Evolutionary conservation across 2,797 vertebrate genomes (phyloP).

Genomic region (Takifugu ocellatus): DNA sequence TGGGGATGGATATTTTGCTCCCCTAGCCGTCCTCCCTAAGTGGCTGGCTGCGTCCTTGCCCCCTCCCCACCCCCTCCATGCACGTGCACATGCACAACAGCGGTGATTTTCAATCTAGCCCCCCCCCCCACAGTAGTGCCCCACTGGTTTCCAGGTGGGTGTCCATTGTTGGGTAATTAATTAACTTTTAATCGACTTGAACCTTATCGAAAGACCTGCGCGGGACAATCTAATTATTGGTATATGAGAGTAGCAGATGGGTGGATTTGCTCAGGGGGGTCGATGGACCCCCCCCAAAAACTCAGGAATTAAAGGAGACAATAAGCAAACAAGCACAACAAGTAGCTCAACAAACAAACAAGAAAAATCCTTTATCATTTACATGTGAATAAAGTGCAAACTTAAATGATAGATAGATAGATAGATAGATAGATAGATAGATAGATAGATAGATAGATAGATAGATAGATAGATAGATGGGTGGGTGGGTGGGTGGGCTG

Average conservation of each 20-base stretch:
- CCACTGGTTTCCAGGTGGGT: slow-evolving; percentile 34
- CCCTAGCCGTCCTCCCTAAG: slow-evolving; percentile 74
- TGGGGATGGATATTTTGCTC: slow-evolving; percentile 81
- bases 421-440: slow-evolving; percentile 1
- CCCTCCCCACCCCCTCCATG: slow-evolving; percentile 57
- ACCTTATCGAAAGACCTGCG: too few species aligned
- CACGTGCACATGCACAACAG: slow-evolving; percentile 4
- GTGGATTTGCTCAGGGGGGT: not conserved
- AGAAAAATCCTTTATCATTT: not conserved
- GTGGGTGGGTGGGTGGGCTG: too few species aligned
- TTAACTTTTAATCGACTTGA: slow-evolving; percentile 15
- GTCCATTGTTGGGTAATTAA: slow-evolving; percentile 5
- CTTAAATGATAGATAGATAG: not conserved
- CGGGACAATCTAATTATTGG: slow-evolving; percentile 1
- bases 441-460: not conserved
- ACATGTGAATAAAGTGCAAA: not conserved
- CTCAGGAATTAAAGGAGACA: slow-evolving; percentile 22
- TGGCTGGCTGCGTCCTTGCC: slow-evolving; percentile 77
- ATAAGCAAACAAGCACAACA: slow-evolving; percentile 21
- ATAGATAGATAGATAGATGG: not conserved
- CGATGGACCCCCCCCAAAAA: not conserved
- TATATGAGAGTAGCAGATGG: slow-evolving; percentile 8
- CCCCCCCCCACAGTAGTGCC: slow-evolving; percentile 38
- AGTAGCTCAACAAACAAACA: slow-evolving; percentile 17
- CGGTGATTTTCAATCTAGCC: slow-evolving; percentile 40